Percentiles rank a stretch among this genome's conserved stretches.
phyloP scores from a whole-genome alignment of 2,113 vertebrate species.

The Upupa epops region DNA sequence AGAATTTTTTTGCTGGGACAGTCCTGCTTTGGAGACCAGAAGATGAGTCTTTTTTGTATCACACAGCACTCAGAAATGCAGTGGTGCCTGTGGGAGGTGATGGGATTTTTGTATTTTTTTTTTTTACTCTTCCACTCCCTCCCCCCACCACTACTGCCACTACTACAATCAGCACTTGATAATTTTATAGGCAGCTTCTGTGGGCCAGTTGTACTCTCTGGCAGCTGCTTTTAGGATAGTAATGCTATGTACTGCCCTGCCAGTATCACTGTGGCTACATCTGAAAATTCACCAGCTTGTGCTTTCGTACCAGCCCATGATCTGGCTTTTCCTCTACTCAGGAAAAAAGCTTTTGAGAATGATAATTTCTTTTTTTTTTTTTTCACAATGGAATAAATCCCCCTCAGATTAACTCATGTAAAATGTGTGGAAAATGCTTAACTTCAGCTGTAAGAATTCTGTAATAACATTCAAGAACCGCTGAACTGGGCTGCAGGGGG shows the following conservation, averaged over 20 bases:
- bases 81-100: not conserved
- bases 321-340: not conserved
- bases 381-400: not conserved
- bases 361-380: too few relatives aligned
- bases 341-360: not conserved
- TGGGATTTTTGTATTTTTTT: not conserved
- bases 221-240: not conserved
- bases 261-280: not conserved
- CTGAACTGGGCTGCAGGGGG: not conserved
- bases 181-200: not conserved
- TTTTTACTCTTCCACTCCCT: not conserved
- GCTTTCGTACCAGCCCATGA: not conserved
- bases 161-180: not conserved
- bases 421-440: not conserved
- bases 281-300: not conserved
- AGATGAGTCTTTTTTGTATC: not conserved
- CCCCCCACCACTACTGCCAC: accelerated
- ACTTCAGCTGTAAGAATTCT: not conserved
- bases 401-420: not conserved
- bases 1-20: not conserved
- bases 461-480: not conserved
- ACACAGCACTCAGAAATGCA: accelerated
- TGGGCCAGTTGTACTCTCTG: not conserved
- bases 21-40: not conserved
- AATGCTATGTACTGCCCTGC: not conserved